Percentiles rank a stretch among this genome's conserved stretches.
Conservation (phyloP, 2,113 vertebrate genomes). For the Todiramphus saurophagus region DNA sequence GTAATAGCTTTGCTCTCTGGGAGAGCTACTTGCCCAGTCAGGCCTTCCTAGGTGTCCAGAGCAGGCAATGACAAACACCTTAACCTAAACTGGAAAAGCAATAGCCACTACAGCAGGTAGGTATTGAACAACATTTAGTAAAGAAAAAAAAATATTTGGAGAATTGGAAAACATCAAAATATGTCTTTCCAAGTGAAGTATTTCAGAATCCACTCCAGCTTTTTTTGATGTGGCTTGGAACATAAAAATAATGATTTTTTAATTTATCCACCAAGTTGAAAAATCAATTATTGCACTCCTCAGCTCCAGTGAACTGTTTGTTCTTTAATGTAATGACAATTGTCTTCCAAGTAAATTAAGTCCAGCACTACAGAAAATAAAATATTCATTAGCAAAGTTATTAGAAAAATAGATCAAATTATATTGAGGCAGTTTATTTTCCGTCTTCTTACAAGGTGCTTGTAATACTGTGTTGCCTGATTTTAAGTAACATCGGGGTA, state of each 20-base stretch:
- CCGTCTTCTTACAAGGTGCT: not conserved
- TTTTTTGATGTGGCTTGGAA: not conserved
- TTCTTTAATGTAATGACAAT: slow-evolving; percentile 45
- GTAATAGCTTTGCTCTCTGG: not conserved
- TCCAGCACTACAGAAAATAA: slow-evolving; percentile 56
- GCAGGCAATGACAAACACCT: not conserved
- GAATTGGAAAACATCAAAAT: not conserved
- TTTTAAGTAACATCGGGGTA: not conserved
- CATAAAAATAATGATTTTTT: slow-evolving; percentile 21
- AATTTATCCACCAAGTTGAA: slow-evolving; percentile 20
- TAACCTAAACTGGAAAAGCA: not conserved
- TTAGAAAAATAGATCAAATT: slow-evolving; percentile 67
- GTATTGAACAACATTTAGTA: not conserved
- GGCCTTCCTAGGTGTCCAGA: not conserved
- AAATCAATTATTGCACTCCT: slow-evolving; percentile 47
- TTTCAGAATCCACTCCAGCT: not conserved
- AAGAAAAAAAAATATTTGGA: not conserved
- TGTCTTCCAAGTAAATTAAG: slow-evolving; percentile 57
- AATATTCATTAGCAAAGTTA: slow-evolving; percentile 70
- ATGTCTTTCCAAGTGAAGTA: not conserved
- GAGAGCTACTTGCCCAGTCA: not conserved
- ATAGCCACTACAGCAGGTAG: not conserved
- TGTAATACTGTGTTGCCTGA: not conserved
- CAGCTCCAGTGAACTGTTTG: slow-evolving; percentile 35
- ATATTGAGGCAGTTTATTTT: slow-evolving; percentile 58